These are phyloP conservation scores for Sebastes melanostomus DNA, from an alignment of 2,797 vertebrate genomes.

Conservation along the genomic window DNA sequence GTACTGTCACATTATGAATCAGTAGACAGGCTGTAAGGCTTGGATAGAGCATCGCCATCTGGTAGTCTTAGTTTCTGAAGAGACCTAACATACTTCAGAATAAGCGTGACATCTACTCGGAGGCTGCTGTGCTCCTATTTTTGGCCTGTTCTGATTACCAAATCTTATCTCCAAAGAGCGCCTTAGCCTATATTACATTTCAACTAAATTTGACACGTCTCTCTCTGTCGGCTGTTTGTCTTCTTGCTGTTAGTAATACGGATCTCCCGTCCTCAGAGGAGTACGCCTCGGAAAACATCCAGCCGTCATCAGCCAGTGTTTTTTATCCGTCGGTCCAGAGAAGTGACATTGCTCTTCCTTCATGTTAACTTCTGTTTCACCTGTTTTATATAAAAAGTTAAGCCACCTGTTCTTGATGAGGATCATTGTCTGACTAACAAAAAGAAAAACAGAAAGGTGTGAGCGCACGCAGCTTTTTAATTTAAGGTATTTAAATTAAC, in stretches of 20 bases:
- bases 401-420: background rate
- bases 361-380: background rate
- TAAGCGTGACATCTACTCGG: constrained; percentile 43
- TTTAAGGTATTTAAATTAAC: background rate
- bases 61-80: constrained; percentile 49
- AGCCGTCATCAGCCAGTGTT: background rate
- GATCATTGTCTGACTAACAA: background rate
- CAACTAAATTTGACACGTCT: constrained; percentile 3
- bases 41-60: constrained; percentile 59
- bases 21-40: constrained; percentile 56
- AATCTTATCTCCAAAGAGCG: constrained; percentile 19
- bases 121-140: constrained; percentile 48
- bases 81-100: constrained; percentile 52
- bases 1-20: constrained; percentile 54
- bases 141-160: constrained; percentile 37
- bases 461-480: background rate
- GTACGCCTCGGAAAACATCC: background rate
- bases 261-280: background rate
- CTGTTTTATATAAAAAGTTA: background rate
- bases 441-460: background rate
- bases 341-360: background rate
- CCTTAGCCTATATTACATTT: constrained; percentile 9
- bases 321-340: constrained; percentile 5
- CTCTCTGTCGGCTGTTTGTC: background rate
- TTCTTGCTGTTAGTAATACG: background rate